These are phyloP conservation scores for Caradrina clavipalpis DNA, from an alignment of 2,888 invertebrate species.

Conservation along the genomic window DNA sequence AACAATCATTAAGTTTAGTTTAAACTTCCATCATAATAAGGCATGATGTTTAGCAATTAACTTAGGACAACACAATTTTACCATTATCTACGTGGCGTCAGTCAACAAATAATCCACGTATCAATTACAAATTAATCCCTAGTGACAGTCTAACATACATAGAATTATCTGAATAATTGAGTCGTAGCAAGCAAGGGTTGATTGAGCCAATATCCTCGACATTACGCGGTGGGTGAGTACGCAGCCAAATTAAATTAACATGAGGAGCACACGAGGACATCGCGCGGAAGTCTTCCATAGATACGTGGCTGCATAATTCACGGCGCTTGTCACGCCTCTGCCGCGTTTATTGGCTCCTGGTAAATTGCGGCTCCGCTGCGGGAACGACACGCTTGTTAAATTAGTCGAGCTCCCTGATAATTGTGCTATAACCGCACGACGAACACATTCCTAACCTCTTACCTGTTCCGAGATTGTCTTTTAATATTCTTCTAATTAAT, in stretches of 20 bases:
- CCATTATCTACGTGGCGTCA: conserved; percentile 31
- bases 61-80: conserved; percentile 48
- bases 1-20: background rate
- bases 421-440: conserved; percentile 45
- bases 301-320: conserved; percentile 74
- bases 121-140: conserved; percentile 70
- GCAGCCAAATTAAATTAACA: conserved; percentile 84
- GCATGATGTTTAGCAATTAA: conserved; percentile 38
- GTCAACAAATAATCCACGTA: conserved; percentile 63
- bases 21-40: background rate
- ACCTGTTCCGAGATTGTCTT: conserved; percentile 22
- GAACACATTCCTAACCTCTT: conserved; percentile 24
- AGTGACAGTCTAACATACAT: conserved; percentile 56
- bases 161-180: conserved; percentile 74
- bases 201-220: conserved; percentile 75
- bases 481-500: conserved; percentile 41
- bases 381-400: conserved; percentile 55
- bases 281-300: conserved; percentile 62
- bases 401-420: conserved; percentile 57
- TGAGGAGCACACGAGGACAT: conserved; percentile 77
- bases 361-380: conserved; percentile 59
- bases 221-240: conserved; percentile 73
- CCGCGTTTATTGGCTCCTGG: conserved; percentile 72
- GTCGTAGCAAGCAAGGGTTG: conserved; percentile 68
- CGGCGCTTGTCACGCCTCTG: conserved; percentile 66